phyloP scores from a whole-genome alignment of 2,797 vertebrate species.

The Xenopus petersii region DNA sequence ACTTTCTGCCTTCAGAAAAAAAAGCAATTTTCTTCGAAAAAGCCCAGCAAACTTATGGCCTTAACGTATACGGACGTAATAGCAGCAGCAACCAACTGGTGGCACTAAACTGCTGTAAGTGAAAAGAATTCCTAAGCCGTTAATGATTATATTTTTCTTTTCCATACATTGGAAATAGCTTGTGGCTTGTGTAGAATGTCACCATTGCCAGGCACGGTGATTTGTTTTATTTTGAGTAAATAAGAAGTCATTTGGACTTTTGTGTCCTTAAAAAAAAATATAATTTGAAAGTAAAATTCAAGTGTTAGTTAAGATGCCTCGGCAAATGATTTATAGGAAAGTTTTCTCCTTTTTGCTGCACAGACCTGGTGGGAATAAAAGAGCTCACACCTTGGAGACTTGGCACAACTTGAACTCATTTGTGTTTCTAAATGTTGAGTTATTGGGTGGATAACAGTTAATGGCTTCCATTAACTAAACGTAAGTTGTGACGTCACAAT shows the following conservation, averaged over 20 bases:
- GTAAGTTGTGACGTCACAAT: conserved; percentile 3
- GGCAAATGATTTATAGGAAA: conserved; percentile 3
- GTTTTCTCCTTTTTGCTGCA: conserved; percentile 10
- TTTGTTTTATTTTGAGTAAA: conserved; percentile 33
- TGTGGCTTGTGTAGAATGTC: conserved; percentile 4
- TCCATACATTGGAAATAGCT: conserved; percentile 22
- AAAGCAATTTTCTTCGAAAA: background rate
- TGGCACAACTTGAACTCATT: conserved; percentile 21
- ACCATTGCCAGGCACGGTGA: conserved; percentile 6
- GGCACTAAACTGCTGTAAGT: conserved; percentile 61
- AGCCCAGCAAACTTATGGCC: conserved; percentile 2
- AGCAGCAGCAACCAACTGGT: conserved; percentile 63
- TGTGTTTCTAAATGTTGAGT: conserved; percentile 19
- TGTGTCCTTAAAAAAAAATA: conserved; percentile 4
- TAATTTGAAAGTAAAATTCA: too few relatives aligned
- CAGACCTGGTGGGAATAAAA: conserved; percentile 10
- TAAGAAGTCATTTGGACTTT: conserved; percentile 31
- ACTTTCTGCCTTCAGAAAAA: background rate
- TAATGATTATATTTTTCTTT: background rate
- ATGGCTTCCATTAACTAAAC: conserved; percentile 21
- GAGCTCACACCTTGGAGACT: conserved; percentile 20
- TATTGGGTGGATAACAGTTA: conserved; percentile 11
- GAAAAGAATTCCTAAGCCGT: background rate
- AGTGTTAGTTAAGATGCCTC: too few relatives aligned
- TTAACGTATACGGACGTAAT: conserved; percentile 53